Evolutionary conservation across 2,888 invertebrate species (phyloP), one percentile per base, ranked within the genome.

Genomic region (Troides aeacus): DNA sequence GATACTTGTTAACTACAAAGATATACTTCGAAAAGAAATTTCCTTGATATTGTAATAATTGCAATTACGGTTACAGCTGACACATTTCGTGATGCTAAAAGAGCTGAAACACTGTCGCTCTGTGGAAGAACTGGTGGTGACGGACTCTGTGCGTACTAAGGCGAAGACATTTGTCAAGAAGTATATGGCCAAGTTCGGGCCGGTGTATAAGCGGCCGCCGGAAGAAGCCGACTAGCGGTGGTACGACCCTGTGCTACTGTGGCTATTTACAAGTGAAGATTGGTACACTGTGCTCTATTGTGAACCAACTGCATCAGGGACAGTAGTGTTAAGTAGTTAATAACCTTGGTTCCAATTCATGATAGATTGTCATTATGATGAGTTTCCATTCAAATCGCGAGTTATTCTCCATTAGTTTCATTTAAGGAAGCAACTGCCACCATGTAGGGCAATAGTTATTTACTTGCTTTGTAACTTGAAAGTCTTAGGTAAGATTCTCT

Each of bases 181-280:
- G 84, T 99, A 99, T 88, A 99, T 99, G 99, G 95, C 95, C 36
- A 98, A 98, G 88, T 98, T 97, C 88, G 98, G 98, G 0, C 94
- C 96, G 2, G 94, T 95, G 46, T 97, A 97, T 89, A 93, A 93
- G 73, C 92, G 95, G 74, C 94, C 95, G 57, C 94, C 94, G 15
- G 96, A 96, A 77, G 96, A 96, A 77, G 82, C 86, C n/a, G 93
- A 93, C 77, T 93, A 89, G 77, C 86, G 74, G 15, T 65, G 70
- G 64, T 69, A 74, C 12, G 56, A 66, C 70, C 72, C n/a, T 17
- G 57, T 57, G 8, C 17, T 50, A 5, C 2, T 50, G 15, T 50
- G 50, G 5, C 17, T 17, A 15, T 2, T 4, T 0, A 50, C 57
- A 21, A 57, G 57, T 21, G 57, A 12, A 50, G 15, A 57, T 6